Evolutionary conservation across 37 sponge, comb jelly and placozoan species (phyloP).

Genomic region (Ephydatia muelleri): DNA sequence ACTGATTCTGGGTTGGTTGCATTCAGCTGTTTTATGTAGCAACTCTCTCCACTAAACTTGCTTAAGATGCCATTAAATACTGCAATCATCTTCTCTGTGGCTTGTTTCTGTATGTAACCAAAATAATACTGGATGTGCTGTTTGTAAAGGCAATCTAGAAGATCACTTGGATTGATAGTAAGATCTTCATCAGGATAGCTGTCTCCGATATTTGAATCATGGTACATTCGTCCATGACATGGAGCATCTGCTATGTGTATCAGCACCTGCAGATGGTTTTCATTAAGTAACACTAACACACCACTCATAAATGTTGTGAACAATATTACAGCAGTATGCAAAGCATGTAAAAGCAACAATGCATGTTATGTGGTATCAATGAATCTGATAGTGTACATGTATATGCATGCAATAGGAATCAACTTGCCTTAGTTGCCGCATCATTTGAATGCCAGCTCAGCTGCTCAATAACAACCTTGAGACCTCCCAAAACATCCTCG

Average conservation of each 20-base stretch:
- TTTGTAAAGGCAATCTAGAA: conserved; percentile 2
- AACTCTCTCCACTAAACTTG: background rate
- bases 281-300: background rate
- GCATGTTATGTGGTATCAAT: too few species aligned
- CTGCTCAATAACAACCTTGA: conserved; percentile 7
- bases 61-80: conserved; percentile 19
- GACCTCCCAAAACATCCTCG: conserved; percentile 31
- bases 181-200: conserved; percentile 31
- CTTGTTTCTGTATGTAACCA: conserved; percentile 20
- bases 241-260: conserved; percentile 43
- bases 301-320: too few species aligned
- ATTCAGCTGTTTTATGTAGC: background rate
- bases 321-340: too few species aligned
- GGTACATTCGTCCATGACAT: conserved; percentile 26
- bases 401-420: background rate
- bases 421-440: conserved; percentile 13
- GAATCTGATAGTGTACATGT: background rate
- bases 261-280: conserved; percentile 12
- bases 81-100: conserved; percentile 34
- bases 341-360: too few species aligned
- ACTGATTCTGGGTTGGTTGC: conserved; percentile 14
- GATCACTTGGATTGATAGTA: conserved; percentile 1
- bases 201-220: conserved; percentile 2
- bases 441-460: conserved; percentile 16
- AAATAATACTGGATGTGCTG: conserved; percentile 33